These are phyloP conservation scores for Trachymyrmex cornetzi DNA, from an alignment of 1,140 invertebrate genomes.

Conservation along the genomic window DNA sequence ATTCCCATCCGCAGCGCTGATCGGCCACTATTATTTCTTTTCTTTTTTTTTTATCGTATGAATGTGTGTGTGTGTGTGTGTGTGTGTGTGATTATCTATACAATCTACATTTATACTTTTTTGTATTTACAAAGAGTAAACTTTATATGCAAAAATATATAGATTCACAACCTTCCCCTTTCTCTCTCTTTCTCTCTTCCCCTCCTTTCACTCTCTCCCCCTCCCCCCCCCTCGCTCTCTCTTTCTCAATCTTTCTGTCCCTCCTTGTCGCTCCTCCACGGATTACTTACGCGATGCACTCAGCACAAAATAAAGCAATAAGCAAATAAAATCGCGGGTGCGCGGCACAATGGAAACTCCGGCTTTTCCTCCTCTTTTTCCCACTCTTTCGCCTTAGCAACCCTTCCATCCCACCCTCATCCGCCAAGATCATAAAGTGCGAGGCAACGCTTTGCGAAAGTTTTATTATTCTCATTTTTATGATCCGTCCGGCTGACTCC, in stretches of 20 bases:
- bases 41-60: slow-evolving; percentile 13
- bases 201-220: no score
- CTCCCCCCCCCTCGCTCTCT: no score
- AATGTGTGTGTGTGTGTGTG: no score
- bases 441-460: slow-evolving; percentile 81
- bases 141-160: slow-evolving; percentile 59
- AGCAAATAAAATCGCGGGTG: slow-evolving; percentile 81
- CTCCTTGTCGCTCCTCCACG: slow-evolving; percentile 4
- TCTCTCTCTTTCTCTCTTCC: background rate
- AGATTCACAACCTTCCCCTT: background rate
- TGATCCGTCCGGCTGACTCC: slow-evolving; percentile 59
- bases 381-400: slow-evolving; percentile 26
- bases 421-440: slow-evolving; percentile 78
- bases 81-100: slow-evolving; percentile 56
- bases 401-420: slow-evolving; percentile 64
- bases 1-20: slow-evolving; percentile 19
- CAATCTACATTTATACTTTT: slow-evolving; percentile 46
- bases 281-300: slow-evolving; percentile 52
- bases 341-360: slow-evolving; percentile 74
- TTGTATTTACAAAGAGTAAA: slow-evolving; percentile 55
- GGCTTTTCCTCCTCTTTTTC: background rate
- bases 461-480: slow-evolving; percentile 75
- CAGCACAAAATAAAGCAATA: slow-evolving; percentile 81
- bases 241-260: background rate
- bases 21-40: background rate